These are phyloP conservation scores for Cotesia glomerata DNA, from an alignment of 1,140 invertebrate species.

Conservation along the genomic window DNA sequence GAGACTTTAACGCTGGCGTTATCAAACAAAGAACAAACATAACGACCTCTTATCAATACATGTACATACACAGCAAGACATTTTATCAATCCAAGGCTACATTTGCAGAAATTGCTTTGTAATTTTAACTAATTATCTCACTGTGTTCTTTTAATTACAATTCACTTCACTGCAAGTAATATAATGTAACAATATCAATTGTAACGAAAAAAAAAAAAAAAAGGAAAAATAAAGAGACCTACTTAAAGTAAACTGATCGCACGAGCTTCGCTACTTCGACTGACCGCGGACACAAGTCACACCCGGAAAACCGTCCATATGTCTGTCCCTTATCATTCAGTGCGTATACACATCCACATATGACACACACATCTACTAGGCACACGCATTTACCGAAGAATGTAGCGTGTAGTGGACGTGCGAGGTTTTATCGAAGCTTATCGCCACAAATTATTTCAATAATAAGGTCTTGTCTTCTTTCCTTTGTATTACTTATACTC, in stretches of 20 bases:
- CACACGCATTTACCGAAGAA: neutral
- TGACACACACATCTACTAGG: neutral
- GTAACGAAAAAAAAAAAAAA: neutral
- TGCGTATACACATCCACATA: conserved; percentile 15
- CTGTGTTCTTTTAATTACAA: too few relatives aligned
- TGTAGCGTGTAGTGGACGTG: neutral
- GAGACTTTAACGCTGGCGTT: conserved; percentile 25
- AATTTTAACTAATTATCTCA: neutral
- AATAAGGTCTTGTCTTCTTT: neutral
- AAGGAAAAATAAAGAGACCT: neutral
- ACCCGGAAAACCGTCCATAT: conserved; percentile 21
- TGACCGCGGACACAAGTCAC: conserved; percentile 6
- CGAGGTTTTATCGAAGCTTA: conserved; percentile 40
- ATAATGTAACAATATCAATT: too few relatives aligned
- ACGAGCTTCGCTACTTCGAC: neutral
- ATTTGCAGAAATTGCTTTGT: too few relatives aligned
- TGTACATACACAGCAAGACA: neutral
- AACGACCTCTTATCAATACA: conserved; percentile 6
- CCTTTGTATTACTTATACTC: too few relatives aligned
- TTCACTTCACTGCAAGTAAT: too few relatives aligned
- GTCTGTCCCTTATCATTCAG: conserved; percentile 37
- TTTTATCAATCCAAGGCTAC: too few relatives aligned
- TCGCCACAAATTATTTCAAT: conserved; percentile 29
- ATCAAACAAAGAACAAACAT: conserved; percentile 13
- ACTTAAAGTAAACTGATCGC: neutral